These are phyloP conservation scores for Acanthosepion pharaonis DNA, from an alignment of 2,888 invertebrate species.

Conservation along the genomic window DNA sequence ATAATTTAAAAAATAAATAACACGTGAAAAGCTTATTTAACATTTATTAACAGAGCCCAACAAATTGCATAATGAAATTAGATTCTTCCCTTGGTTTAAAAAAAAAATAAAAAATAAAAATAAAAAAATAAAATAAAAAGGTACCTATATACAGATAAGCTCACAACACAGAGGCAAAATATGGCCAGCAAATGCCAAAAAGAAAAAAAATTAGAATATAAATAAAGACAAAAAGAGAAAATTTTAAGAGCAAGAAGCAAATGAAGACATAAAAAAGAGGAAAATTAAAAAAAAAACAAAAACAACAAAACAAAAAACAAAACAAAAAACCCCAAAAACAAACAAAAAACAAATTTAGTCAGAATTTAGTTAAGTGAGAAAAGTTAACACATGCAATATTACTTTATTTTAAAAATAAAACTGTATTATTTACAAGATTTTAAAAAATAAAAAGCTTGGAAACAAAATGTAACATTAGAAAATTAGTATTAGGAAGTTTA, in stretches of 20 bases:
- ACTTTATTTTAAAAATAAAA: not conserved
- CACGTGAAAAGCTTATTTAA: not conserved
- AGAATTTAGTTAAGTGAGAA: not conserved
- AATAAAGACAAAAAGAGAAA: not conserved
- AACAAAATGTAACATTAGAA: not conserved
- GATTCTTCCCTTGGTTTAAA: not conserved
- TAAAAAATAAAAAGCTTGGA: not conserved
- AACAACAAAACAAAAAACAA: not conserved
- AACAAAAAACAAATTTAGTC: not conserved
- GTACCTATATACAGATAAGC: not conserved
- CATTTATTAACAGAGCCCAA: not conserved
- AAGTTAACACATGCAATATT: constrained; percentile 21
- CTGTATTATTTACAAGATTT: not conserved
- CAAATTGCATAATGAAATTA: not conserved
- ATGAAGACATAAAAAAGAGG: not conserved
- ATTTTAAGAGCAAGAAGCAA: not conserved
- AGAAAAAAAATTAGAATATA: not conserved
- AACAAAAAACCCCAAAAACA: not conserved
- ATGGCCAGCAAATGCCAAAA: constrained; percentile 6
- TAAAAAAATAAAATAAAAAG: not conserved
- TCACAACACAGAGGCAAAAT: not conserved
- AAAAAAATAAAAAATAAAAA: not conserved
- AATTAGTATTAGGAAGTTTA: not conserved
- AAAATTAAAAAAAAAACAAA: not conserved
- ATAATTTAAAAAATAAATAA: too few relatives aligned